phyloP scores from a whole-genome alignment of 2,888 invertebrate genomes.

The Onchidella celtica region DNA sequence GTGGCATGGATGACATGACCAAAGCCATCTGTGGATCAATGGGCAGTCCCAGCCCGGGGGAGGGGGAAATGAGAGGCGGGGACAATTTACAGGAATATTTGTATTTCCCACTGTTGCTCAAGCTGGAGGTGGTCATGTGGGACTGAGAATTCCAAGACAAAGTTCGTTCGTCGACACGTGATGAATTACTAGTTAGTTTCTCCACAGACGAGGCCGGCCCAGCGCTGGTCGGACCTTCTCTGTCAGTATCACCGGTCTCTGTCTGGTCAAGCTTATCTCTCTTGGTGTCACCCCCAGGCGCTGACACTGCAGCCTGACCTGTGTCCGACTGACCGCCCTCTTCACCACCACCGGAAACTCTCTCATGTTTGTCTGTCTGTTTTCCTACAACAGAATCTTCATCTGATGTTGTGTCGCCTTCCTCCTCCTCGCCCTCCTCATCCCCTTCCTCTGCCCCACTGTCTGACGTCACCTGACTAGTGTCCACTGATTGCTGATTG shows the following conservation, averaged over 20 bases:
- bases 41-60: background rate
- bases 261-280: too few relatives aligned
- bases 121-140: background rate
- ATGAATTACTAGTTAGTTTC: background rate
- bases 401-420: constrained; percentile 45
- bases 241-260: background rate
- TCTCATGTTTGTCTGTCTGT: background rate
- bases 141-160: background rate
- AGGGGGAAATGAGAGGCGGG: constrained; percentile 3
- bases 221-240: background rate
- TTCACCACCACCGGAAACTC: background rate
- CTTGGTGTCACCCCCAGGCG: background rate
- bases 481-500: constrained; percentile 33
- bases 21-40: constrained; percentile 39
- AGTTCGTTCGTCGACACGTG: background rate
- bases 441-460: constrained; percentile 48
- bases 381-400: constrained; percentile 11
- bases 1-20: constrained; percentile 36
- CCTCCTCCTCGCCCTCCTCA: constrained; percentile 48
- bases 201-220: background rate
- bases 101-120: constrained; percentile 1
- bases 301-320: background rate
- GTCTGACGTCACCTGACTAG: constrained; percentile 51
- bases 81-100: constrained; percentile 32
- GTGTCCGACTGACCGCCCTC: background rate